phyloP scores from a whole-genome alignment of 1,140 invertebrate species.

The Metaphire vulgaris region DNA sequence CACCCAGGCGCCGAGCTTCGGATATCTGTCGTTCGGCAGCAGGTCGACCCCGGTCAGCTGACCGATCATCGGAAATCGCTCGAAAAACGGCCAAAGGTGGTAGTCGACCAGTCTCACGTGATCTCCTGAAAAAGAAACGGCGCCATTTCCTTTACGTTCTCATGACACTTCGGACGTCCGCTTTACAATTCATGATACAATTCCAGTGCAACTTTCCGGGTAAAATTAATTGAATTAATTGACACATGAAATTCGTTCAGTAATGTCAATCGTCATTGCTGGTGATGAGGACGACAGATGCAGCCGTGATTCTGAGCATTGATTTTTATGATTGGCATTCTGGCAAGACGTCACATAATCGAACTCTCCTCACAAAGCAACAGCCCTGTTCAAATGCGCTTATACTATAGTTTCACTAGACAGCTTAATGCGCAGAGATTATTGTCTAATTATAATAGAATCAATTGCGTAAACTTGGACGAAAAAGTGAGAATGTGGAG shows the following conservation, averaged over 20 bases:
- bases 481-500: no score
- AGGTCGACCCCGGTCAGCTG: background rate
- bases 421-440: no score
- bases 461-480: no score
- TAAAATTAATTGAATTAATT: background rate
- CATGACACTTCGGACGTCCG: background rate
- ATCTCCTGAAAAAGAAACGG: constrained; percentile 4
- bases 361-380: no score
- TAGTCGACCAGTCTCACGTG: constrained; percentile 3
- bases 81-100: constrained; percentile 22
- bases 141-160: background rate
- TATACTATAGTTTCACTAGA: no score
- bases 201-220: background rate
- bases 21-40: background rate
- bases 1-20: constrained; percentile 18
- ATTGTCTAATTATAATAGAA: no score
- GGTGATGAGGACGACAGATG: background rate
- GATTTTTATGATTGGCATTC: no score
- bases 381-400: no score
- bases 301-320: no score
- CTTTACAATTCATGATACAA: background rate
- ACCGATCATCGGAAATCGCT: background rate
- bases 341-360: no score
- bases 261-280: background rate
- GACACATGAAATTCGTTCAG: background rate